Evolutionary conservation across 1,140 invertebrate species (phyloP).

Genomic region (Zaprionus ghesquierei): DNA sequence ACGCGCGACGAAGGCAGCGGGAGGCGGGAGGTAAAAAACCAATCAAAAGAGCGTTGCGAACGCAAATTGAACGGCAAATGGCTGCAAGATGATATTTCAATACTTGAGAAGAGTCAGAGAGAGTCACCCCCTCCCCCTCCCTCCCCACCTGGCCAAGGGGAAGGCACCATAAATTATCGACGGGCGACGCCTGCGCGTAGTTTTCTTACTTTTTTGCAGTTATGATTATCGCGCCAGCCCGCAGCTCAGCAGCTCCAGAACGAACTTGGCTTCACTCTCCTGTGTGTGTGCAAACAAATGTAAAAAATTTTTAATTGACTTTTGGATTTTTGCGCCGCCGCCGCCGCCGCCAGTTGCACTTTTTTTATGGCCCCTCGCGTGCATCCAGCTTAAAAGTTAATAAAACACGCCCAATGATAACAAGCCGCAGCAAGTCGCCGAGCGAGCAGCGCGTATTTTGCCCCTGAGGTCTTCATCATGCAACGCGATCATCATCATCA

Average conservation of each 20-base stretch:
- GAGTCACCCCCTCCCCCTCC: background rate
- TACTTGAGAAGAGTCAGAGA: conserved; percentile 39
- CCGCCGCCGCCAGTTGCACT: conserved; percentile 70
- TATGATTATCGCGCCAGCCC: conserved; percentile 73
- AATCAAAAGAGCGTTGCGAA: conserved; percentile 81
- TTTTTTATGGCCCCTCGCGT: conserved; percentile 79
- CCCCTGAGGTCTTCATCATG: conserved; percentile 77
- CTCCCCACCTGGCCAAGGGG: background rate
- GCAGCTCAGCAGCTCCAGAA: background rate
- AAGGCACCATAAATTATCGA: conserved; percentile 70
- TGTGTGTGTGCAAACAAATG: conserved; percentile 72
- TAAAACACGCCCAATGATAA: conserved; percentile 81
- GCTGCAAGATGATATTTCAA: conserved; percentile 78
- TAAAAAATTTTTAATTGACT: conserved; percentile 82
- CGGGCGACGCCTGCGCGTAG: conserved; percentile 77
- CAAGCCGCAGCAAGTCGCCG: conserved; percentile 61
- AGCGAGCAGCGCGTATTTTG: conserved; percentile 56
- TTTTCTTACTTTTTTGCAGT: conserved; percentile 79
- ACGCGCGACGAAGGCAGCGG: no score
- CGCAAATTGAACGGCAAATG: conserved; percentile 80
- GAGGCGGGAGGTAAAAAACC: conserved; percentile 61
- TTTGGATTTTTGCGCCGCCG: conserved; percentile 69
- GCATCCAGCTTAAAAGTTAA: conserved; percentile 80
- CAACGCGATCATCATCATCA: background rate
- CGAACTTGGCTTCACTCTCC: background rate